Evolutionary conservation across 2,797 vertebrate species (phyloP).

Genomic region (Adrianichthys oophorus): DNA sequence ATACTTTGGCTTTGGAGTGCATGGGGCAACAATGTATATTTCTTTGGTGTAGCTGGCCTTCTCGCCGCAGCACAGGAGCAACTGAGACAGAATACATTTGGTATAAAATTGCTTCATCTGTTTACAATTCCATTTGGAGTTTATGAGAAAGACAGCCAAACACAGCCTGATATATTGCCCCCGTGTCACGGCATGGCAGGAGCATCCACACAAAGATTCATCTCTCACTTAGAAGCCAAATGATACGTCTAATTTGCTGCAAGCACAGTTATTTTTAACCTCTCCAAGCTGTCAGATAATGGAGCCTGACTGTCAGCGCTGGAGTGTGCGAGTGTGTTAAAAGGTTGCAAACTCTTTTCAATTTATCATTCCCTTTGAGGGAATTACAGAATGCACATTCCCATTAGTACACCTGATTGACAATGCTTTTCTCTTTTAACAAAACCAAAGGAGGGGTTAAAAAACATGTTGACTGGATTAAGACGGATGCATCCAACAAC

Average conservation of each 20-base stretch:
- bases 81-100: constrained; percentile 67
- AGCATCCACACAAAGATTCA: constrained; percentile 83
- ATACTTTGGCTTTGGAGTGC: constrained; percentile 65
- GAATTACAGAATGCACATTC: constrained; percentile 79
- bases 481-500: constrained; percentile 71
- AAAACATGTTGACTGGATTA: constrained; percentile 60
- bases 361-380: constrained; percentile 78
- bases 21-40: constrained; percentile 65
- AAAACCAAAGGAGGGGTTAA: constrained; percentile 57
- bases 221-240: constrained; percentile 85
- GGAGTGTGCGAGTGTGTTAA: constrained; percentile 74
- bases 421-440: constrained; percentile 71
- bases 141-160: constrained; percentile 81
- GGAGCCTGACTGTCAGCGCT: constrained; percentile 78
- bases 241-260: constrained; percentile 85
- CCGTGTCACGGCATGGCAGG: constrained; percentile 77
- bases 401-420: constrained; percentile 80
- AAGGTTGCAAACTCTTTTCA: constrained; percentile 81
- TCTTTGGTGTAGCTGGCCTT: constrained; percentile 43
- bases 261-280: constrained; percentile 84
- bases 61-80: constrained; percentile 48
- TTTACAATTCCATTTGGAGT: constrained; percentile 81
- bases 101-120: constrained; percentile 82
- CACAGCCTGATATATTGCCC: constrained; percentile 79
- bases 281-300: constrained; percentile 84